A percentile compares a stretch with the other conserved stretches of the same genome.
These are phyloP conservation scores for Dipodomys merriami DNA, from an alignment of 2,113 vertebrate genomes.

Conservation along the genomic window DNA sequence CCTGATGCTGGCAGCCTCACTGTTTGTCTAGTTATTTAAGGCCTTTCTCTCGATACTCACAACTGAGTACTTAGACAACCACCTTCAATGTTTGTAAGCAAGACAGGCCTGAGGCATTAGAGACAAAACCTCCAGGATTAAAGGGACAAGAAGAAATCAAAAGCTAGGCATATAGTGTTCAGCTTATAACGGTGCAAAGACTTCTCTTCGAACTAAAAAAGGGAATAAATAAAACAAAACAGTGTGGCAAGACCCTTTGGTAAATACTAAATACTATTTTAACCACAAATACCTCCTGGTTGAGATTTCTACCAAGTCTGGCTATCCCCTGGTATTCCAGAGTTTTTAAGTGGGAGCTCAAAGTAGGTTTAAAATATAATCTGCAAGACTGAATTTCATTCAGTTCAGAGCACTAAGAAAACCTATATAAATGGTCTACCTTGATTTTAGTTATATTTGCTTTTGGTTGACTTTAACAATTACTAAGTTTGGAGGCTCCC, in stretches of 20 bases:
- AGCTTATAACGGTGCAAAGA: slow-evolving; percentile 5
- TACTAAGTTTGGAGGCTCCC: neutral
- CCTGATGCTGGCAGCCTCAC: slow-evolving; percentile 84
- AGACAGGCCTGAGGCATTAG: slow-evolving; percentile 38
- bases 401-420: neutral
- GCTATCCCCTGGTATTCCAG: neutral
- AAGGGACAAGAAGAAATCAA: slow-evolving; percentile 42
- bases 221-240: no score
- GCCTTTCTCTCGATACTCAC: slow-evolving; percentile 81
- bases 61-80: slow-evolving; percentile 81
- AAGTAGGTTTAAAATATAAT: neutral
- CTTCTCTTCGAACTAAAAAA: neutral
- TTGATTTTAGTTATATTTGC: neutral
- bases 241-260: neutral
- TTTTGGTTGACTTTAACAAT: neutral
- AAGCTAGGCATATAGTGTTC: neutral
- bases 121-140: slow-evolving; percentile 17
- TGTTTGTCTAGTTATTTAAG: slow-evolving; percentile 86
- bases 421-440: neutral
- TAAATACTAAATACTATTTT: neutral
- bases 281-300: neutral
- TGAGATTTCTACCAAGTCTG: neutral
- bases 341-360: neutral
- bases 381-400: neutral
- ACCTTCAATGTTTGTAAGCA: slow-evolving; percentile 44